Percentiles rank a stretch among this genome's conserved stretches.
Conservation (phyloP, 1,140 invertebrate species). For the Patella vulgata region DNA sequence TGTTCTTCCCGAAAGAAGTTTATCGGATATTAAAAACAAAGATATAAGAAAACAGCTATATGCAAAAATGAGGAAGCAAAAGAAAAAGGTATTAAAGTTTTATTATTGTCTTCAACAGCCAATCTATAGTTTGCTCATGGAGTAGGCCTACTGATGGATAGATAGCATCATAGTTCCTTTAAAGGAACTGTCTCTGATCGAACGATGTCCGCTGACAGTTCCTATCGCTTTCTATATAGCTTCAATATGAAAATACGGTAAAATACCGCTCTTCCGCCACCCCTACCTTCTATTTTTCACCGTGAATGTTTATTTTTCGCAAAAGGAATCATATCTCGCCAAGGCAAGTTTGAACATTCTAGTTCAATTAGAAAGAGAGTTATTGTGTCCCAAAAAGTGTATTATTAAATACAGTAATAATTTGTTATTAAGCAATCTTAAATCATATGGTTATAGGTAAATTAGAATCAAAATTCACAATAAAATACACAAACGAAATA, state of each 20-base stretch:
- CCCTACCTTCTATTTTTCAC: no score
- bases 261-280: no score
- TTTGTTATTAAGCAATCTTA: not conserved
- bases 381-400: no score
- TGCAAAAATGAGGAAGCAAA: slow-evolving; percentile 56
- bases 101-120: not conserved
- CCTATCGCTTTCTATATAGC: no score
- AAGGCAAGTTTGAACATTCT: no score
- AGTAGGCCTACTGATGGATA: not conserved
- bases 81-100: slow-evolving; percentile 62
- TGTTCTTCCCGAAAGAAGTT: slow-evolving; percentile 47
- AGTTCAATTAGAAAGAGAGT: no score
- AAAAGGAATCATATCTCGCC: no score
- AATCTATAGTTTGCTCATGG: not conserved
- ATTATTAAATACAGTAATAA: not conserved
- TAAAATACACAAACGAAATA: no score
- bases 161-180: not conserved
- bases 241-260: no score
- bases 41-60: slow-evolving; percentile 55
- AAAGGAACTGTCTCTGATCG: no score
- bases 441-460: not conserved
- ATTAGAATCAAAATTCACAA: not conserved
- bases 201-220: no score
- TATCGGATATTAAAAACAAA: slow-evolving; percentile 65
- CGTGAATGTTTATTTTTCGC: no score